Conservation (phyloP, 2,888 invertebrate species). For the Tachina fera region DNA sequence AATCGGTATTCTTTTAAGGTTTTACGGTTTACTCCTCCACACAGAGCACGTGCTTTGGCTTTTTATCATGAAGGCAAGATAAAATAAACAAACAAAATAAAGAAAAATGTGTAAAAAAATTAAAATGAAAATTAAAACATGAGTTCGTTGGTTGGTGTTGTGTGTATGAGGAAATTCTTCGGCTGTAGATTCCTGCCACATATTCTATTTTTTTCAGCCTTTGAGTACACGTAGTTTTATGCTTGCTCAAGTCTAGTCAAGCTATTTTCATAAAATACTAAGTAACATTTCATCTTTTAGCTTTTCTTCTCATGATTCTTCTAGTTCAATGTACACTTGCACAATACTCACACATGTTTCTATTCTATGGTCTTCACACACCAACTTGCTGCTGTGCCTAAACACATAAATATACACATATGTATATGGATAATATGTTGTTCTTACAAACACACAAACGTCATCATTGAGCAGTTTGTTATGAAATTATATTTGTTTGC, state of each 20-base stretch:
- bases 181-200: slow-evolving; percentile 13
- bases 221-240: slow-evolving; percentile 69
- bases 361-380: not conserved
- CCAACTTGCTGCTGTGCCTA: not conserved
- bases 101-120: not conserved
- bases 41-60: slow-evolving; percentile 69
- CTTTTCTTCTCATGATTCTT: slow-evolving; percentile 27
- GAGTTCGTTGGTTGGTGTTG: not conserved
- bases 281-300: slow-evolving; percentile 65
- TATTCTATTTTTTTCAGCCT: slow-evolving; percentile 45
- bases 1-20: slow-evolving; percentile 66
- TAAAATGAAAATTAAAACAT: slow-evolving; percentile 34
- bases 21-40: slow-evolving; percentile 59
- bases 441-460: slow-evolving; percentile 5
- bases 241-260: slow-evolving; percentile 70
- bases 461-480: slow-evolving; percentile 69
- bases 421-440: not conserved
- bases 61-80: slow-evolving; percentile 59
- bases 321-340: not conserved
- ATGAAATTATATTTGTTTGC: slow-evolving; percentile 72
- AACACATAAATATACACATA: not conserved
- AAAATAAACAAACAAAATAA: not conserved
- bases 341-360: slow-evolving; percentile 4
- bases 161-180: not conserved
- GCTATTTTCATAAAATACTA: slow-evolving; percentile 25